Evolutionary conservation across 2,797 vertebrate species (phyloP).

Genomic region (Amphiprion clarkii): DNA sequence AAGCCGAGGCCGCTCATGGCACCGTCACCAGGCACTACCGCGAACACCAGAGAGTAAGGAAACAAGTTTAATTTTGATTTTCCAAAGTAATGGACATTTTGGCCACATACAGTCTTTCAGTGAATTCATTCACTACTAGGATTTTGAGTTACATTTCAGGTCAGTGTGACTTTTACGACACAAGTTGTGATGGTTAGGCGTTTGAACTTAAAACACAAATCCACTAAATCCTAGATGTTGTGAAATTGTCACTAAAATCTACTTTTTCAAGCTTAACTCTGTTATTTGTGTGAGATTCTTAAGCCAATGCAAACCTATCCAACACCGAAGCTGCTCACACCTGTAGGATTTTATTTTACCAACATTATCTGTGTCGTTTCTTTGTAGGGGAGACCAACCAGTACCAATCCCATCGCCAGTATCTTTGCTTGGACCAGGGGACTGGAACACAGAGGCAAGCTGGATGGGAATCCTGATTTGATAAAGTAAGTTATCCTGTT

Average conservation of each 20-base stretch:
- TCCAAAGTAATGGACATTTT: too few relatives aligned
- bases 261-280: not conserved
- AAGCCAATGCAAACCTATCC: not conserved
- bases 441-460: constrained; percentile 94
- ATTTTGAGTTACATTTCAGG: not conserved
- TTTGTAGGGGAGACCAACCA: constrained; percentile 91
- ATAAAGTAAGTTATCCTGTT: constrained; percentile 83
- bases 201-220: not conserved
- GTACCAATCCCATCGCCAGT: constrained; percentile 97
- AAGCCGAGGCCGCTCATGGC: constrained; percentile 95
- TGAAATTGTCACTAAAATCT: not conserved
- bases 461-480: constrained; percentile 92
- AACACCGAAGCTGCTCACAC: not conserved
- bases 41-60: constrained; percentile 94
- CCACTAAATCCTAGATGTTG: not conserved
- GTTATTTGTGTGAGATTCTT: not conserved
- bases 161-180: not conserved
- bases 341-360: not conserved
- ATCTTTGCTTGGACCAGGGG: constrained; percentile 98
- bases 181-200: not conserved
- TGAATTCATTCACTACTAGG: not conserved
- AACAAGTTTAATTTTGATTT: not conserved
- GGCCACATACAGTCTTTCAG: too few relatives aligned
- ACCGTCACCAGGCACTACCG: constrained; percentile 97
- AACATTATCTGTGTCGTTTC: not conserved